Evolutionary conservation across 23 tunicate species (phyloP), one percentile per base, ranked within the genome.

Genomic region (Trididemnum clinides): DNA sequence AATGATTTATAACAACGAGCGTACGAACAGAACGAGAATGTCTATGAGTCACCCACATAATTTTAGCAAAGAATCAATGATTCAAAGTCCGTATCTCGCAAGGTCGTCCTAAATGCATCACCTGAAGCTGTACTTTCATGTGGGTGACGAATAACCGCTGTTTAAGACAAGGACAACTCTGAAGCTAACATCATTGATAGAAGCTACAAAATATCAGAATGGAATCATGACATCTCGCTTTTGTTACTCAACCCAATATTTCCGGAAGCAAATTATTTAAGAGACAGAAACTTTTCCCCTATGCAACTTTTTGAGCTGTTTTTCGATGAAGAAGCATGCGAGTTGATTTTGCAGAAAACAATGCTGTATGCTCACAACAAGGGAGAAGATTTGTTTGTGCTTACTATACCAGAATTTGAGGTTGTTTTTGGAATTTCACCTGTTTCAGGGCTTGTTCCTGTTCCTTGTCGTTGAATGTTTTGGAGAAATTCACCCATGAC

Each of bases 361-460:
- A 6, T 66, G 31, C 31, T 66, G 37, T 66, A 66, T 66, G 75
- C 37, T 28, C 37, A 66, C 31, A n/a, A 37, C 75, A 66, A 66
- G n/a, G 25, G 75, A 28, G 75, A 66, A 31, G n/a, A 28, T 37
- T 6, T 29, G 6, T 66, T 66, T 31, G 22, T 37, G 37, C 75
- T 66, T 31, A 66, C 75, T 10, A 6, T 66, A 66, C 7, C 7
- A 10, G 75, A 66, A 66, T 29, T 28, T 29, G n/a, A 66, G 37
- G 75, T 66, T 31, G 75, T 66, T 28, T 29, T 66, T 28, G 75
- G 75, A 66, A 66, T 66, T 66, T 4, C 22, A 66, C 75, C 31
- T 66, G 75, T 66, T 66, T 66, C 75, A 31, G 75, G 75, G 37
- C 36, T 66, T 66, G 75, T 66, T 30, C 75, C 75, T 66, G 75